Evolutionary conservation across 2,888 invertebrate genomes (phyloP).

Genomic region (Drosophila meridionalis): DNA sequence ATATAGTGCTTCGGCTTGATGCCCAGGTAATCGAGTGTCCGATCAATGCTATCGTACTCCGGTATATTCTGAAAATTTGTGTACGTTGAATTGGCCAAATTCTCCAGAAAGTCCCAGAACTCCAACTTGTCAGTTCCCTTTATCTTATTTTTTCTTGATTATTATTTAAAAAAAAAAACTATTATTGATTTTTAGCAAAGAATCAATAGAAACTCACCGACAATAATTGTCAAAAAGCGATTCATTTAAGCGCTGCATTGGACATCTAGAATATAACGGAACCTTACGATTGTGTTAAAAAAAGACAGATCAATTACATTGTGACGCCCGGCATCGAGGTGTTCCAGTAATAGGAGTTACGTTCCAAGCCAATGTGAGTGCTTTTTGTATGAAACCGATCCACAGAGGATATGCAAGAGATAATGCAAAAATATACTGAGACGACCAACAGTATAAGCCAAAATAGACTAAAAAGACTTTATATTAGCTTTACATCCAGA

Average conservation of each 20-base stretch:
- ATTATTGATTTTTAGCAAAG: background rate
- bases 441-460: slow-evolving; percentile 78
- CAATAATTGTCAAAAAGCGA: slow-evolving; percentile 72
- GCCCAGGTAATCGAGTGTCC: slow-evolving; percentile 61
- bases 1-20: slow-evolving; percentile 83
- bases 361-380: slow-evolving; percentile 83
- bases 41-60: slow-evolving; percentile 66
- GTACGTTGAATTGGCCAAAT: slow-evolving; percentile 84
- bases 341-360: slow-evolving; percentile 84
- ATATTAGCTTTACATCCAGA: background rate
- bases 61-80: slow-evolving; percentile 83
- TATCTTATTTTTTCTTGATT: slow-evolving; percentile 18
- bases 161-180: background rate
- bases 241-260: slow-evolving; percentile 78
- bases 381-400: slow-evolving; percentile 82
- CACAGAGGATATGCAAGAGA: slow-evolving; percentile 80
- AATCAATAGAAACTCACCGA: slow-evolving; percentile 54
- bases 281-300: too few species aligned
- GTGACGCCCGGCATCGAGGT: slow-evolving; percentile 82
- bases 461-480: slow-evolving; percentile 54
- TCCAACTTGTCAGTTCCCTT: slow-evolving; percentile 38
- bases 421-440: slow-evolving; percentile 74
- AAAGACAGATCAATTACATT: slow-evolving; percentile 53
- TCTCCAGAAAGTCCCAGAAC: slow-evolving; percentile 78
- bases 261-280: slow-evolving; percentile 56